phyloP scores from a whole-genome alignment of 2,113 vertebrate genomes.

The Saguinus midas region DNA sequence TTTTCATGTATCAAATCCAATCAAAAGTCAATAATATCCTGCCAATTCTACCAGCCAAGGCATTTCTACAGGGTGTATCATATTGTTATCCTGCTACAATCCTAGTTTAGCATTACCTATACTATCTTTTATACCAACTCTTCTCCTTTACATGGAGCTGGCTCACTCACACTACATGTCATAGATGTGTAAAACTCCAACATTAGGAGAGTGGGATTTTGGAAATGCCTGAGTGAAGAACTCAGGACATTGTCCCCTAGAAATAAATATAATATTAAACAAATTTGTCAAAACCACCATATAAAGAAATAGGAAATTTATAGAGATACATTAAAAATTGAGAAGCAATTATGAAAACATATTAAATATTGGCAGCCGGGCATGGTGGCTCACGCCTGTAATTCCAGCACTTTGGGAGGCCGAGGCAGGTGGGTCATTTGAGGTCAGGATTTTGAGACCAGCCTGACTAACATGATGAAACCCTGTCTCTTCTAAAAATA shows the following conservation, averaged over 20 bases:
- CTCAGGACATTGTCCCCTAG: neutral
- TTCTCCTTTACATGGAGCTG: neutral
- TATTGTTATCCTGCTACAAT: neutral
- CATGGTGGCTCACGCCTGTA: no score
- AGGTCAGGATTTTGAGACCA: no score
- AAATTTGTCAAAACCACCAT: neutral
- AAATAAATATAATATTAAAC: conserved; percentile 2
- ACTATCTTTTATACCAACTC: neutral
- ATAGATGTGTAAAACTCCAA: neutral
- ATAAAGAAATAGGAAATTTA: neutral
- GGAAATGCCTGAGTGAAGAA: neutral
- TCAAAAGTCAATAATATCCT: neutral
- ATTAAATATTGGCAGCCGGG: neutral
- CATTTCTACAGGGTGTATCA: neutral
- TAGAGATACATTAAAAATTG: neutral
- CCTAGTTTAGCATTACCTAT: neutral
- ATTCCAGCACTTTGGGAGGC: no score
- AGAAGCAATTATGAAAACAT: neutral
- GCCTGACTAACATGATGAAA: no score
- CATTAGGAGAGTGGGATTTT: neutral
- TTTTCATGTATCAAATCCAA: neutral
- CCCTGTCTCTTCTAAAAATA: no score
- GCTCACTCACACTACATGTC: neutral
- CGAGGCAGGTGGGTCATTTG: no score
- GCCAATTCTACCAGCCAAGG: neutral